phyloP scores from a whole-genome alignment of 2,113 vertebrate species.

The Lipotes vexillifer region DNA sequence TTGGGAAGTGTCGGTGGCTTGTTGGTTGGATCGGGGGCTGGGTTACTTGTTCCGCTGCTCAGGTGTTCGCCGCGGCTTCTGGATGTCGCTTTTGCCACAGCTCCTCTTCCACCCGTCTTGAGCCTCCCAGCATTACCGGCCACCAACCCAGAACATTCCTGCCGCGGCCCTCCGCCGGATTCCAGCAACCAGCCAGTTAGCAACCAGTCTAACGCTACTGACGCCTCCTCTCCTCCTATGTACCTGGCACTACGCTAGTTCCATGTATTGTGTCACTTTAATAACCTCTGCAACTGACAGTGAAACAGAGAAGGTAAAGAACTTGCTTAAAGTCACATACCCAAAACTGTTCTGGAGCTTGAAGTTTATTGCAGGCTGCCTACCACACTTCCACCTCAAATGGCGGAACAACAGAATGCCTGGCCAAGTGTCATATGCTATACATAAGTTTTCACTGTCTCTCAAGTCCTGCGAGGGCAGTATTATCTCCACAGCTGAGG shows the following conservation, averaged over 20 bases:
- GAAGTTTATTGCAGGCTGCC: background rate
- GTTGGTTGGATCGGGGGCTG: accelerated
- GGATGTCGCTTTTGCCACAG: background rate
- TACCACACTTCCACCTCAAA: background rate
- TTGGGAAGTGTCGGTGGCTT: accelerated
- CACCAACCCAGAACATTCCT: background rate
- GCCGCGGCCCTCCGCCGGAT: background rate
- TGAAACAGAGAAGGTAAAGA: background rate
- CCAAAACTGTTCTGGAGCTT: background rate
- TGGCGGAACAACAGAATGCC: background rate
- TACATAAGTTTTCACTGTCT: background rate
- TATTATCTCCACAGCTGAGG: background rate
- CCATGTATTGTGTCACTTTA: background rate
- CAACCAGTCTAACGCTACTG: background rate
- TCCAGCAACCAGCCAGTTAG: background rate
- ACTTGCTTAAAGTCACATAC: background rate
- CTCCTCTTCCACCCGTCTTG: background rate
- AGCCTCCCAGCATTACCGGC: too few relatives aligned
- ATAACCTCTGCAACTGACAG: background rate
- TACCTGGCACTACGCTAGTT: background rate
- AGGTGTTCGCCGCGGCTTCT: accelerated
- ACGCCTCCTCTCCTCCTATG: background rate
- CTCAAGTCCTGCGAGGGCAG: background rate
- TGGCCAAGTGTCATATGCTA: background rate
- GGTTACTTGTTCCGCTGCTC: accelerated